phyloP scores from a whole-genome alignment of 1,140 invertebrate species.

The Drosophila bifasciata region DNA sequence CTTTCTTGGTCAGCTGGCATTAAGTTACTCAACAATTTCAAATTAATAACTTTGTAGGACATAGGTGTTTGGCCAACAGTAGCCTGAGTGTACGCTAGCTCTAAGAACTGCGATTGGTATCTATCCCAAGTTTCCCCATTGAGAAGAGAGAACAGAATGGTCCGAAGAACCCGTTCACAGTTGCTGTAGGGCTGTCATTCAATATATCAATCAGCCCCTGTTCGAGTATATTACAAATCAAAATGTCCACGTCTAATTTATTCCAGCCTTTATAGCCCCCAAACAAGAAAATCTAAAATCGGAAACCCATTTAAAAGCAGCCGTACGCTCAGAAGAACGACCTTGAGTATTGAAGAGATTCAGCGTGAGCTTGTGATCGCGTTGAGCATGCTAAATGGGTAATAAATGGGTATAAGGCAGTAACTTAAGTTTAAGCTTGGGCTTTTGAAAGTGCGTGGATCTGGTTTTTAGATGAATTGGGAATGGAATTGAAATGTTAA shows the following conservation, averaged over 20 bases:
- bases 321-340: constrained; percentile 31
- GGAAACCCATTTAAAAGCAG: constrained; percentile 43
- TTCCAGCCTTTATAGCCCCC: constrained; percentile 50
- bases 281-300: constrained; percentile 22
- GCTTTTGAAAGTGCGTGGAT: constrained; percentile 25
- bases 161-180: constrained; percentile 60
- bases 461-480: background rate
- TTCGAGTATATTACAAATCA: constrained; percentile 28
- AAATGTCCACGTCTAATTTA: constrained; percentile 57
- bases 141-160: constrained; percentile 21
- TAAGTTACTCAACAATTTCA: constrained; percentile 58
- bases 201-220: constrained; percentile 55
- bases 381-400: constrained; percentile 11
- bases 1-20: constrained; percentile 52
- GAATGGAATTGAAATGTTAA: background rate
- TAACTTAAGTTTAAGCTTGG: constrained; percentile 1
- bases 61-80: constrained; percentile 42
- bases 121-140: background rate
- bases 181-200: constrained; percentile 15
- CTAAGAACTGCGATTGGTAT: constrained; percentile 8
- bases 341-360: constrained; percentile 57
- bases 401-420: constrained; percentile 26
- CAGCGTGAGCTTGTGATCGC: background rate
- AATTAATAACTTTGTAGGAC: constrained; percentile 64
- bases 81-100: constrained; percentile 27